These are phyloP conservation scores for Pangasius sanitwongsei DNA, from an alignment of 2,797 vertebrate species.

Conservation along the genomic window DNA sequence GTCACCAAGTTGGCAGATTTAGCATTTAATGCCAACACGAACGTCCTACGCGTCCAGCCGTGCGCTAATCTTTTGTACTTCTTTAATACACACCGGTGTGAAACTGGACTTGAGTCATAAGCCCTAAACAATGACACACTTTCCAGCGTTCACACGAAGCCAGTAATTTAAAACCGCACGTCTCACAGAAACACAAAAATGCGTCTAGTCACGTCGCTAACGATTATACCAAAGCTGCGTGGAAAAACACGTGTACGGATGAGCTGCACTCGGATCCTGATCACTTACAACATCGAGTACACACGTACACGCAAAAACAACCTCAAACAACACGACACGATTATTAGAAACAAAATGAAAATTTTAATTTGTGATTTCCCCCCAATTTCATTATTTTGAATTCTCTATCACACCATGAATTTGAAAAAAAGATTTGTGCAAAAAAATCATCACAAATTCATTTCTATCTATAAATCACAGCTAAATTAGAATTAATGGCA, in stretches of 20 bases:
- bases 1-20: not conserved
- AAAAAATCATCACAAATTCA: not conserved
- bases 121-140: not conserved
- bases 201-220: slow-evolving; percentile 73
- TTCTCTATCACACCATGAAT: not conserved
- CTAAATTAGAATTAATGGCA: not conserved
- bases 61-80: not conserved
- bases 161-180: slow-evolving; percentile 51
- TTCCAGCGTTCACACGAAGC: slow-evolving; percentile 23
- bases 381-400: not conserved
- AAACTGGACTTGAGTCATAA: not conserved
- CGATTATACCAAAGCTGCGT: slow-evolving; percentile 57
- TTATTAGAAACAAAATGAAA: not conserved
- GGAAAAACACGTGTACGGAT: not conserved
- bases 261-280: not conserved
- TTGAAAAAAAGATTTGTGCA: no score
- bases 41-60: not conserved
- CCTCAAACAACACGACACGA: not conserved
- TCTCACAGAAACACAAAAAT: slow-evolving; percentile 49
- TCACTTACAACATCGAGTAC: not conserved
- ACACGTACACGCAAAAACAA: not conserved
- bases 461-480: not conserved
- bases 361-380: not conserved
- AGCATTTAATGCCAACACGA: not conserved
- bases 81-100: not conserved